Evolutionary conservation across 2,113 vertebrate genomes (phyloP), one percentile per base, ranked within the genome.

Genomic region (Oriolus oriolus): DNA sequence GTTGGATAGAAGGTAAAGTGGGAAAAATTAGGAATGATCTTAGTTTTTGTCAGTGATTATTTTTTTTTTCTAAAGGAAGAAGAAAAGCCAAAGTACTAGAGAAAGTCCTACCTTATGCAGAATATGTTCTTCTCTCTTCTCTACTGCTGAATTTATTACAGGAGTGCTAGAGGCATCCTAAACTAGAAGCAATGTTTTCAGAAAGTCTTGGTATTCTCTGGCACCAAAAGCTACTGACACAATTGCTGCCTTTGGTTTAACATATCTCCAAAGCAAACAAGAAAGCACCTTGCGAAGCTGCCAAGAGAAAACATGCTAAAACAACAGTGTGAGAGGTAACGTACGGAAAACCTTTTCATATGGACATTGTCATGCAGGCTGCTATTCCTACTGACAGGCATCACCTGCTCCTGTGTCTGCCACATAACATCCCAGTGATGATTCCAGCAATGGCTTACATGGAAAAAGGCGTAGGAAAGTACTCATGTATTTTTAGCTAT

Each of bases 401-500:
- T 78, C 93, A 89, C 83, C 80, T 95, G 92, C 83, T 96, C 83
- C 88, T 90, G 88, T 41, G 89, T 71, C 90, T 92, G 80, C 37
- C 88, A 75, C 80, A 89, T 73, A 94, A 50, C 39, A 85, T 86
- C 92, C 60, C 93, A 68, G 83, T n/a, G 93, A 71, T 1, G 13
- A 90, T 70, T 57, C 78, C 90, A 93, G 63, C 82, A 90, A 74
- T 66, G 81, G 90, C 92, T 95, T 93, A 81, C 76, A 89, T 16
- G 92, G 94, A 95, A 94, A 95, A 94, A 92, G 60, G 68, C 33
- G n/a, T 84, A 93, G 85, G 93, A 93, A 94, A 96, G 76, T 93
- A 89, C 93, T 90, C 61, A 49, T 39, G 64, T 96, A 94, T 96
- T 97, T 97, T 97, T 96, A 94, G 96, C 71, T 88, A 64, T 74